Base-by-base conservation (phyloP, 2,113 vertebrate genomes). In the Centropus bengalensis region DNA sequence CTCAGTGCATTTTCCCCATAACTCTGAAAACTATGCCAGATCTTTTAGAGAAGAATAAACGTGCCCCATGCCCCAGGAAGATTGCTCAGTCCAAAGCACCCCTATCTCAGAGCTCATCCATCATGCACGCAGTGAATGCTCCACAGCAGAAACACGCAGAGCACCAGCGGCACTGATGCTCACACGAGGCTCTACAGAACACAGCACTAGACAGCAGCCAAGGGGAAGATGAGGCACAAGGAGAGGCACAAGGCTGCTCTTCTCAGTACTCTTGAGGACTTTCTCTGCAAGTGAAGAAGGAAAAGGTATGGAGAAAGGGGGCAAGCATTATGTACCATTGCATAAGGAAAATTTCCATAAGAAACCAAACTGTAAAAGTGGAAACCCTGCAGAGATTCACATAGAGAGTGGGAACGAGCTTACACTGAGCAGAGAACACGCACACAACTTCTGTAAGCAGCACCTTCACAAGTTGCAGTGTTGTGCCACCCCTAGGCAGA, bases 81-180 rank as follows among this genome's bases (percentile, higher is more conserved):
- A 33, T 17, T 24, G 19, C 9, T 9, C 7, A 17, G 54, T 21
- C 13, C n/a, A n/a, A 93, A 44, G 17, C 20, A 76, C 3, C 7
- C 24, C 10, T 38, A n/a, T 9, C 64, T 71, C 56, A 66, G 26
- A 88, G 17, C 7, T 62, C 62, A 87, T 14, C 58, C 62, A 24
- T 70, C 36, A 30, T 0, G 0, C 11, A 30, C 0, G 0, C 11
- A 70, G 36, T 56, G 89, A 44, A 8, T 60, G 30, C 64, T 68
- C 44, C 40, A 49, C 16, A 64, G 23, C 33, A 78, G 59, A 70
- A 69, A 28, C 6, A 33, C 0, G 0, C 20, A 69, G 45, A 76
- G 30, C 78, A 80, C 32, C 19, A 67, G 63, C 9, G 77, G 15
- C 36, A 62, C 23, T 14, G 32, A 52, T 13, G 42, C 14, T 22